Conservation (phyloP, 1,140 invertebrate genomes). For the Drosophila rhopaloa region DNA sequence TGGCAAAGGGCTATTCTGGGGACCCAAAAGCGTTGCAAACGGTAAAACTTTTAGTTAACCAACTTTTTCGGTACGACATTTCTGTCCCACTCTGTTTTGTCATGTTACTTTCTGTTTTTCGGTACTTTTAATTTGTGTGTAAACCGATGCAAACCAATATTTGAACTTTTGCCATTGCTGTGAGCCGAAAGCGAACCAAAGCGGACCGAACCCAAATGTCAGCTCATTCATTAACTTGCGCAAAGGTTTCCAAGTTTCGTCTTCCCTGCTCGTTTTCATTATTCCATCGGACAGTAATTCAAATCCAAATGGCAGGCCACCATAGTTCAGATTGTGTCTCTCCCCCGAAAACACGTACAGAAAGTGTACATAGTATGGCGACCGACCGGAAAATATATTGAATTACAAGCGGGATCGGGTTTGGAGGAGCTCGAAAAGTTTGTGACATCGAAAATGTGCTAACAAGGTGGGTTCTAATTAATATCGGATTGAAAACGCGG, state of each 20-base stretch:
- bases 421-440: conserved; percentile 11
- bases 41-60: conserved; percentile 52
- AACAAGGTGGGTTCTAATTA: conserved; percentile 37
- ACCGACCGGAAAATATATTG: conserved; percentile 34
- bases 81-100: conserved; percentile 18
- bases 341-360: not conserved
- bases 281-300: conserved; percentile 41
- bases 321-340: conserved; percentile 24
- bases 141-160: conserved; percentile 76
- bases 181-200: conserved; percentile 16
- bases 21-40: conserved; percentile 6
- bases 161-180: conserved; percentile 67
- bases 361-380: conserved; percentile 1
- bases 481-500: not conserved
- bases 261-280: conserved; percentile 25
- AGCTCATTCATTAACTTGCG: conserved; percentile 78
- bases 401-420: conserved; percentile 18
- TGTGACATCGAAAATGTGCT: conserved; percentile 34
- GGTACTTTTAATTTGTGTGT: conserved; percentile 74
- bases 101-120: conserved; percentile 34
- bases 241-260: conserved; percentile 54
- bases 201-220: conserved; percentile 62
- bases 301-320: conserved; percentile 60
- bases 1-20: conserved; percentile 9
- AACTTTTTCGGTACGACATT: conserved; percentile 53